Base-by-base conservation (phyloP, 2,113 vertebrate genomes). In the Otolemur garnettii region DNA sequence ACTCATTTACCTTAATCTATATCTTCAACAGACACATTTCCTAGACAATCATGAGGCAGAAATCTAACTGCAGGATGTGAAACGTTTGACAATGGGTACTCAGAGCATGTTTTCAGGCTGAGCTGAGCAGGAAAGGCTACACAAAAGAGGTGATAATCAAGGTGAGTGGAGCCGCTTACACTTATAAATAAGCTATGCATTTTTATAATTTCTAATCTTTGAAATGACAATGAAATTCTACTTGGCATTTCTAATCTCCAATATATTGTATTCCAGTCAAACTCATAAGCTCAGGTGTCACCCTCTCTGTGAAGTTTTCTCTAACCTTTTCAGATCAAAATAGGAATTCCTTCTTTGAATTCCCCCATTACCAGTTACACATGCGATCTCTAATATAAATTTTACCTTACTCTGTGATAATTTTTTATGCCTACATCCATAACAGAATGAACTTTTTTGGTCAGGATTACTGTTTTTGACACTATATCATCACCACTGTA, bases 291-390 rank as follows among this genome's bases (percentile, higher is more conserved):
- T 90, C 17, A 53, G 15, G 17, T 95, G 45, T 59, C 38, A 79
- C 4, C 13, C 66, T 88, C 57, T 83, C 55, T 78, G 7, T 81
- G 18, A 74, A 24, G 0, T 12, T 50, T 71, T 84, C 68, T 60
- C 35, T 75, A 87, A 71, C 6, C 38, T 90, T 90, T 92, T 74
- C n/a, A 91, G 26, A 79, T 82, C 15, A 86, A 83, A 75, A 79
- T 90, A 72, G 55, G 4, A 2, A 66, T 75, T 79, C 4, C 28
- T 75, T 53, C 15, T 72, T 87, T 74, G 33, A 77, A 60, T 78
- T 82, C 82, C 33, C 33, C 38, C 30, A 33, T 62, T 85, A 50
- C 53, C 53, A 38, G 79, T 92, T 90, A 74, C 2, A 45, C 6
- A 21, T 1, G 5, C 19, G 55, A 78, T 26, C 45, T 83, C 28